Percentiles rank a stretch among this genome's conserved stretches.
These are phyloP conservation scores for Tachysurus fulvidraco DNA, from an alignment of 2,113 vertebrate species.

Conservation along the genomic window DNA sequence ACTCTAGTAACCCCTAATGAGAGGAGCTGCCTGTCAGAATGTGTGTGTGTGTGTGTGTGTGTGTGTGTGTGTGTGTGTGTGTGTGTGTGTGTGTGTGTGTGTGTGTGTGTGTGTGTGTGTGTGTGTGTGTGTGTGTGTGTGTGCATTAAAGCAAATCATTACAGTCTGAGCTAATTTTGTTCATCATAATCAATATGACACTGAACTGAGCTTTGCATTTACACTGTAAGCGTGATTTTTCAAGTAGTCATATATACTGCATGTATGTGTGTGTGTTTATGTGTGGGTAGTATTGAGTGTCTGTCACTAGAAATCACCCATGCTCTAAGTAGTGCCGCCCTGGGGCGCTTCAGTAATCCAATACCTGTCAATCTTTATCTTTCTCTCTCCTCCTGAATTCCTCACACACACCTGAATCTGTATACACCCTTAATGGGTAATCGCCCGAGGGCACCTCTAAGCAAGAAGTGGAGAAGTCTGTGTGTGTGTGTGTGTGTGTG, in stretches of 20 bases:
- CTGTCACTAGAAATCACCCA: conserved; percentile 38
- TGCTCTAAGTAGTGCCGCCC: conserved; percentile 46
- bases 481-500: conserved; percentile 30
- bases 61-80: conserved; percentile 27
- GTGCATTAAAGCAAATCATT: conserved; percentile 16
- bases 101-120: neutral
- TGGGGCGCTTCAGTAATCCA: conserved; percentile 46
- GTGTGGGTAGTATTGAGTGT: conserved; percentile 39
- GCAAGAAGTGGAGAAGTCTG: conserved; percentile 39
- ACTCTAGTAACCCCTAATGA: conserved; percentile 40
- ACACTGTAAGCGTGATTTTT: conserved; percentile 10
- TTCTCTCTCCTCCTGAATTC: conserved; percentile 32
- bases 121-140: conserved; percentile 9
- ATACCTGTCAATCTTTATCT: conserved; percentile 52
- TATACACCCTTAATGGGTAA: conserved; percentile 53
- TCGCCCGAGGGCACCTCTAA: conserved; percentile 50
- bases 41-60: conserved; percentile 1
- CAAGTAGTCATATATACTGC: neutral
- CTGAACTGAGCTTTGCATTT: conserved; percentile 17
- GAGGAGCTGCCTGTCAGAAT: conserved; percentile 35
- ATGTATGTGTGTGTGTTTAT: conserved; percentile 24
- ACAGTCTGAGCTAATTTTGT: conserved; percentile 23
- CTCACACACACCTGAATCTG: conserved; percentile 51
- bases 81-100: conserved; percentile 19
- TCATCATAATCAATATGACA: conserved; percentile 31